Conservation (phyloP, 2,113 vertebrate species). For the Clarias macrocephalus region DNA sequence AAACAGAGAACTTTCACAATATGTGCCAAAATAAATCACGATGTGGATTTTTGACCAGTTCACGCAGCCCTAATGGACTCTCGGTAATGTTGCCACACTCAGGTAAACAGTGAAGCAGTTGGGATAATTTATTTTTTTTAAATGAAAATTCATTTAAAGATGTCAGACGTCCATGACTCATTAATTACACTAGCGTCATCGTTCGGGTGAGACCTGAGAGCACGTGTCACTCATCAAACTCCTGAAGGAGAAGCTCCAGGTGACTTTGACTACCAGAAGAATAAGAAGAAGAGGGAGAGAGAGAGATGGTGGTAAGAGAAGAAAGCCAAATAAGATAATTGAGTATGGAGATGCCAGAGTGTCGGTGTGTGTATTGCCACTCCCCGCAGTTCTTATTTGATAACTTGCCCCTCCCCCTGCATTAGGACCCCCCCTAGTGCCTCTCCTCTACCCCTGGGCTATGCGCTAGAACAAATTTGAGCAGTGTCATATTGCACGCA, state of each 20-base stretch:
- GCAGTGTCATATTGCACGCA: conserved; percentile 78
- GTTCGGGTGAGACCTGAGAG: neutral
- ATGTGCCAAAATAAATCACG: no score
- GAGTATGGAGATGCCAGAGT: conserved; percentile 53
- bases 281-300: neutral
- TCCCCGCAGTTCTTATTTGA: conserved; percentile 69
- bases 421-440: conserved; percentile 58
- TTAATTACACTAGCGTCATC: neutral
- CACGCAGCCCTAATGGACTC: no score
- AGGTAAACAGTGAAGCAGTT: neutral
- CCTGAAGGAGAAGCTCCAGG: neutral
- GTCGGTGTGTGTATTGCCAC: conserved; percentile 61
- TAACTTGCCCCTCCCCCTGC: conserved; percentile 73
- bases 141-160: neutral
- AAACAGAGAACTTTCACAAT: no score
- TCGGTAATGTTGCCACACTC: neutral
- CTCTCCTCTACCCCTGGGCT: conserved; percentile 58
- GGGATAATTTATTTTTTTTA: neutral
- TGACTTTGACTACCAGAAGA: neutral
- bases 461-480: conserved; percentile 80
- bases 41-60: no score
- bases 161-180: neutral
- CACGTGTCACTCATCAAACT: neutral
- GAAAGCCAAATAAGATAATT: conserved; percentile 45
- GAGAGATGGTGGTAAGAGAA: neutral